Evolutionary conservation across 2,797 vertebrate genomes (phyloP).

Genomic region (Lithobates sylvaticus): DNA sequence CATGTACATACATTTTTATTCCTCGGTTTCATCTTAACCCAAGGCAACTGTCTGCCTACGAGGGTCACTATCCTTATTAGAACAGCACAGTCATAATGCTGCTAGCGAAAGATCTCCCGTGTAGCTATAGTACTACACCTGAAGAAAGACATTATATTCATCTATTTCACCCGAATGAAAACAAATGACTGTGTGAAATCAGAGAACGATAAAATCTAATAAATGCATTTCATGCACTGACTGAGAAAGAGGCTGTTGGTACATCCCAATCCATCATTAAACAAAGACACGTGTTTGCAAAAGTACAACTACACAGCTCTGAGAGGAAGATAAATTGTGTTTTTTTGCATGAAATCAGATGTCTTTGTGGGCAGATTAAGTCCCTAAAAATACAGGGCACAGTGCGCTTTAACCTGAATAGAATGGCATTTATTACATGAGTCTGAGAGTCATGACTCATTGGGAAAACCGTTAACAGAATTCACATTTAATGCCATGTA

Average conservation of each 20-base stretch:
- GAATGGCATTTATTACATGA: too few species aligned
- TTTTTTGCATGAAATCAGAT: slow-evolving; percentile 61
- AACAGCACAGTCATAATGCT: not conserved
- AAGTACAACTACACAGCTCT: slow-evolving; percentile 52
- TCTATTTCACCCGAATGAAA: slow-evolving; percentile 31
- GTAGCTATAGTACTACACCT: slow-evolving; percentile 5
- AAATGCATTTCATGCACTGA: slow-evolving; percentile 77
- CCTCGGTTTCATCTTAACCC: not conserved
- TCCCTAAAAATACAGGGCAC: not conserved
- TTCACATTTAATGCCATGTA: too few species aligned
- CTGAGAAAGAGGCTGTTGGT: slow-evolving; percentile 67
- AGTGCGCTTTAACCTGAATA: too few species aligned
- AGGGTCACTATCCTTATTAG: not conserved
- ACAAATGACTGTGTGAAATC: slow-evolving; percentile 63
- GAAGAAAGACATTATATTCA: slow-evolving; percentile 11
- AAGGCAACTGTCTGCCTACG: not conserved
- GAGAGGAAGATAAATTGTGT: slow-evolving; percentile 66
- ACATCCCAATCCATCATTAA: slow-evolving; percentile 71
- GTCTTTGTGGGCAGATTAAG: not conserved
- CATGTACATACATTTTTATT: not conserved
- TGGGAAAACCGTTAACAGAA: too few species aligned
- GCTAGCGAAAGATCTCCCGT: slow-evolving; percentile 26
- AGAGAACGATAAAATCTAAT: slow-evolving; percentile 80
- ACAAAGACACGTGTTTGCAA: slow-evolving; percentile 68
- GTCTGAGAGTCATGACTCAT: too few species aligned